Percentiles rank a stretch among this genome's conserved stretches.
These are phyloP conservation scores for Gastrophryne carolinensis DNA, from an alignment of 2,797 vertebrate species.

Conservation along the genomic window DNA sequence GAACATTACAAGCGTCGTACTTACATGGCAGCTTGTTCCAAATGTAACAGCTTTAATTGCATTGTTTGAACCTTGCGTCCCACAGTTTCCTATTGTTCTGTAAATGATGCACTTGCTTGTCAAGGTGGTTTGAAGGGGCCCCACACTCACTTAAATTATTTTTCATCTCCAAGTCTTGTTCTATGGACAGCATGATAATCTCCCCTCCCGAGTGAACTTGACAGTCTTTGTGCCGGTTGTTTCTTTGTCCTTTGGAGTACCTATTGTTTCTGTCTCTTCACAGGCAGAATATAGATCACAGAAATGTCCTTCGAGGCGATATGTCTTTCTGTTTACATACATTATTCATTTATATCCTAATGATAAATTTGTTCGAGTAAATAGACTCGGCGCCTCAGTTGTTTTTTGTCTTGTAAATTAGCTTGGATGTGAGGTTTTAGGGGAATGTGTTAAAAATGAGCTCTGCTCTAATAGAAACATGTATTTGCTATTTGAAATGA, in stretches of 20 bases:
- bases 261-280: slow-evolving; percentile 48
- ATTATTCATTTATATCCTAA: slow-evolving; percentile 53
- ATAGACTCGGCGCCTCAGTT: slow-evolving; percentile 19
- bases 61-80: slow-evolving; percentile 50
- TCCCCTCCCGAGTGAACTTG: slow-evolving; percentile 57
- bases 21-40: slow-evolving; percentile 57
- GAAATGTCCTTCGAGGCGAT: slow-evolving; percentile 44
- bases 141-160: slow-evolving; percentile 60
- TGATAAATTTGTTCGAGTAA: slow-evolving; percentile 49
- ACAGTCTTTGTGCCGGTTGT: slow-evolving; percentile 57
- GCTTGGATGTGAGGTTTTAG: not conserved
- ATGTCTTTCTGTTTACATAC: slow-evolving; percentile 51
- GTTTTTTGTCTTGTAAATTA: slow-evolving; percentile 40
- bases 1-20: not conserved
- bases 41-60: slow-evolving; percentile 59
- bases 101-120: slow-evolving; percentile 54
- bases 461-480: not conserved
- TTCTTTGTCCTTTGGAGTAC: slow-evolving; percentile 54
- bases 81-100: slow-evolving; percentile 58
- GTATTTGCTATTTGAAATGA: not conserved
- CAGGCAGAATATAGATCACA: slow-evolving; percentile 49
- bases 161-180: slow-evolving; percentile 56
- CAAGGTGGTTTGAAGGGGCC: slow-evolving; percentile 57
- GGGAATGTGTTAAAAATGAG: not conserved
- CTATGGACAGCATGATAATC: slow-evolving; percentile 59